Percentiles rank a stretch among this genome's conserved stretches.
Evolutionary conservation across 2,113 vertebrate species (phyloP).

Genomic region (Macquaria ambigua): DNA sequence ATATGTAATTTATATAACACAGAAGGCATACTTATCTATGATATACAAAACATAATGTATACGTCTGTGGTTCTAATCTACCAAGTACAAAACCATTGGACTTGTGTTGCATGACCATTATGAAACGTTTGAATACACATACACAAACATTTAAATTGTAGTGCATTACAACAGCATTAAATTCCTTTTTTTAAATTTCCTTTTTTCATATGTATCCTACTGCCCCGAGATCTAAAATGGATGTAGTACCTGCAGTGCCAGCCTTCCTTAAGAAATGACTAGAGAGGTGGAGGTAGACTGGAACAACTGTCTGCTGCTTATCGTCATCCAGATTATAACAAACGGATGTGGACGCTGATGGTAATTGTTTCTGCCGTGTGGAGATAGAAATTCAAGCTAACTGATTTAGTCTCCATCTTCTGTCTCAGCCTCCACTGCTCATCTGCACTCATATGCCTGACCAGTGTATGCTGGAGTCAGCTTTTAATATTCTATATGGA

Average conservation of each 20-base stretch:
- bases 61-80: not conserved
- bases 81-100: not conserved
- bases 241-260: slow-evolving; percentile 23
- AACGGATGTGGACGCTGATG: slow-evolving; percentile 66
- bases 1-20: not conserved
- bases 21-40: not conserved
- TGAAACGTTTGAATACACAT: not conserved
- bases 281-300: slow-evolving; percentile 36
- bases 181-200: too few relatives aligned
- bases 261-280: slow-evolving; percentile 38
- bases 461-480: slow-evolving; percentile 18
- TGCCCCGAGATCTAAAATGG: not conserved
- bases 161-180: too few relatives aligned
- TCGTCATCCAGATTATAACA: slow-evolving; percentile 65
- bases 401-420: slow-evolving; percentile 47
- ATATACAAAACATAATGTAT: not conserved
- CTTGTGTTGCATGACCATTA: not conserved
- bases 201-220: not conserved
- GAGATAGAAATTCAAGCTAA: slow-evolving; percentile 55
- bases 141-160: not conserved
- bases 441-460: slow-evolving; percentile 23
- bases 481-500: slow-evolving; percentile 10
- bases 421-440: slow-evolving; percentile 31
- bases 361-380: slow-evolving; percentile 63
- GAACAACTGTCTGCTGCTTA: slow-evolving; percentile 53